Evolutionary conservation across 2,797 vertebrate genomes (phyloP).

Genomic region (Halcyon badia): DNA sequence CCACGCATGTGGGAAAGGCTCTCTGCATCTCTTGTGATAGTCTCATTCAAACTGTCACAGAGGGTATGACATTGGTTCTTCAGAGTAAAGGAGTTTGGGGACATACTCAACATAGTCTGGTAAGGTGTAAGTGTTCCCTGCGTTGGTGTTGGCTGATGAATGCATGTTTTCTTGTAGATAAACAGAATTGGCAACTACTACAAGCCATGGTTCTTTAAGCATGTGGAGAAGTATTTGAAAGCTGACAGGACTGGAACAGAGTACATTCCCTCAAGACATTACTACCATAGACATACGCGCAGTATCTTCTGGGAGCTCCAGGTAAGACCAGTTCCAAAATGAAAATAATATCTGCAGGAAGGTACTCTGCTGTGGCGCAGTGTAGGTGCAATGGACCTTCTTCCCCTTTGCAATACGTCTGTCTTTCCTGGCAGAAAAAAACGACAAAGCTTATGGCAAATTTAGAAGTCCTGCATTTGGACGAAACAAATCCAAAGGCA

Average conservation of each 20-base stretch:
- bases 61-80: not conserved
- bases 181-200: conserved; percentile 94
- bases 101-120: not conserved
- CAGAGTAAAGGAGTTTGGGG: not conserved
- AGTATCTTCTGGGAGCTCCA: conserved; percentile 99
- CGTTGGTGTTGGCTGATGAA: not conserved
- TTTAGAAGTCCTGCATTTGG: not conserved
- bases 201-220: conserved; percentile 98
- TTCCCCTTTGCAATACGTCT: not conserved
- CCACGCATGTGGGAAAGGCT: not conserved
- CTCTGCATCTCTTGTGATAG: not conserved
- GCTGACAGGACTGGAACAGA: conserved; percentile 83
- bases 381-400: not conserved
- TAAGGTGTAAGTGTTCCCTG: not conserved
- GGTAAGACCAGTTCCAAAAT: conserved; percentile 77
- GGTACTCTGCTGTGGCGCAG: not conserved
- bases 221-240: conserved; percentile 90
- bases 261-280: conserved; percentile 95
- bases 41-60: not conserved
- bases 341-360: not conserved
- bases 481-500: not conserved
- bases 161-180: conserved; percentile 79
- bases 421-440: not conserved
- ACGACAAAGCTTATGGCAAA: not conserved
- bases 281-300: conserved; percentile 96